Base-by-base conservation (phyloP, 2,888 invertebrate species). In the Hemistola chrysoprasaria region DNA sequence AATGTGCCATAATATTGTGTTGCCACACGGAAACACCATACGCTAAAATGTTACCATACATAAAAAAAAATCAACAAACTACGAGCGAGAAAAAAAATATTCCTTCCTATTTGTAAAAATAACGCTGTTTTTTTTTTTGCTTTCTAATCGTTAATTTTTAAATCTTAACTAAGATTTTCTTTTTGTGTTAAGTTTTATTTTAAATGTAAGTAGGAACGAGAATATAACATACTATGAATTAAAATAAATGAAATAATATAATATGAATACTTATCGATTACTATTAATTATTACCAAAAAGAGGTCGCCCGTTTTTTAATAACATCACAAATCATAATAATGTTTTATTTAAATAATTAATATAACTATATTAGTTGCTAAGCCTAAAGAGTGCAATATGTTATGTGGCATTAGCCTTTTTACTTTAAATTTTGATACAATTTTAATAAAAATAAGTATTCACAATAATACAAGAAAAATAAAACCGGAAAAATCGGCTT, bases 1-100 rank as follows among this genome's bases (percentile, higher is more conserved):
- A 70, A 79, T 82, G 87, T 88, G 87, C 87, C 87, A 88, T 88
- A 87, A 70, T 66, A 58, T 68, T 71, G 77, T 80, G 81, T 84
- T 82, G 83, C 83, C 78, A 80, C 52, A 73, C 85, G 79, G 78
- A 78, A 78, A 82, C 83, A 85, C 83, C 81, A 82, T 78, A 73
- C 57, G 56, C 67, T 59, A 65, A 41, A 77, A 83, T 80, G 87
- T 88, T 87, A 88, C 87, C 87, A 86, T 79, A 71, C 65, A 56
- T 66, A 70, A 75, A 67, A 70, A 75, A 67, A 63, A 53, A 61
- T 50, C 50, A 59, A 55, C 46, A 51, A 56, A 54, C 47, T 58
- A 54, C 59, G 57, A 70, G 59, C 59, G 62, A 76, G 64, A 67
- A 62, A 68, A 72, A 35, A 41, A 51, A 67, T 16, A 16, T 70